Evolutionary conservation across 2,797 vertebrate genomes (phyloP), one percentile per base, ranked within the genome.

Genomic region (Hephaestus fuliginosus): DNA sequence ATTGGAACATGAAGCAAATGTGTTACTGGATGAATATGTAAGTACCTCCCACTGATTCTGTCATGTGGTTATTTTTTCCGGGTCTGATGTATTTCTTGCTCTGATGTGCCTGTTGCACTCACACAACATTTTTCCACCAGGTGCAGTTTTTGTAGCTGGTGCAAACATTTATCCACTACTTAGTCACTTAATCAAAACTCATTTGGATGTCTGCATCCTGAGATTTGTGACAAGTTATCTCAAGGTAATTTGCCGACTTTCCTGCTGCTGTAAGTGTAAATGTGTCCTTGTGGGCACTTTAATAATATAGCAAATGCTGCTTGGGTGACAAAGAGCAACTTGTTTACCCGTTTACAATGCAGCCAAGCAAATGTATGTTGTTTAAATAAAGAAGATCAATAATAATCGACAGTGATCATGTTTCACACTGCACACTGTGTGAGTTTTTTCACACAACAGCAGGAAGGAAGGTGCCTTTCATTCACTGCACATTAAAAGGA

Each of bases 1-100:
- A 4, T 1, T 87, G 8, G 0, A 0, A 10, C 0, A 0, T 0
- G 2, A 86, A 20, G 12, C 46, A 4, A 0, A 7, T 0, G 0
- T 1, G 0, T 33, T 82, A 7, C 56, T 51, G 57, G 0, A 0
- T 0, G 0, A 2, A 12, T 82, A 84, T 74, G 93, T 93, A 83
- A 93, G 92, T 91, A 79, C 13, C 15, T 20, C 15, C 4, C 28
- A 22, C 4, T 58, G n/a, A 57, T 51, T 65, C 3, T 30, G 8
- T 11, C 22, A 43, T 57, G 11, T 20, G 13, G 2, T 20, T 10
- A 30, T 7, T 72, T 22, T 55, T 41, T 20, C 9, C 14, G 2
- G 0, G 7, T 11, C 14, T 62, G 44, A 15, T 30, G 2, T 18
- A 14, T 36, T 60, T 61, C 13, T 3, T 2, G 33, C 14, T 6